Conservation (phyloP, 1,140 invertebrate genomes). For the Drosophila asahinai region DNA sequence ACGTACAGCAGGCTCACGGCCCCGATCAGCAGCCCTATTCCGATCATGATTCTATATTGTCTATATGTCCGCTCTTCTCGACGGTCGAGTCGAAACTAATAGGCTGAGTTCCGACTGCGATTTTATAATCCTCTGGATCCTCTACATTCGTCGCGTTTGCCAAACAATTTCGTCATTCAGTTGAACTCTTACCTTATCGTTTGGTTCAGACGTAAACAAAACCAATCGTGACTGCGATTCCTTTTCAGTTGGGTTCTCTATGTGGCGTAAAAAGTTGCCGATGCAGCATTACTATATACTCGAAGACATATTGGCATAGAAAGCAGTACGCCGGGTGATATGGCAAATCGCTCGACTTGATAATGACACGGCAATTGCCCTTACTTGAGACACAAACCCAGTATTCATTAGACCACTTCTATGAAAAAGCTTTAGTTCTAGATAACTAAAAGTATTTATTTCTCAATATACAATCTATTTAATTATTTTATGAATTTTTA, state of each 20-base stretch:
- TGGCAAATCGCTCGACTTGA: not conserved
- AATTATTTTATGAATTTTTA: too few species aligned
- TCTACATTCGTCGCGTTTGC: too few species aligned
- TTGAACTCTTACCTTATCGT: not conserved
- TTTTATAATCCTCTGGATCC: slow-evolving; percentile 38
- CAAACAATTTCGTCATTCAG: slow-evolving; percentile 3
- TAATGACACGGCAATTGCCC: not conserved
- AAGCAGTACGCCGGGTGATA: not conserved
- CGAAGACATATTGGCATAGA: not conserved
- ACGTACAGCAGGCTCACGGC: slow-evolving; percentile 47
- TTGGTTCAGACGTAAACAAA: not conserved
- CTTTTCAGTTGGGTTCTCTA: not conserved
- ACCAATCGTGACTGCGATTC: not conserved
- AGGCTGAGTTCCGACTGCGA: not conserved
- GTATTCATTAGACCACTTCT: not conserved
- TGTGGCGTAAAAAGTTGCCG: not conserved
- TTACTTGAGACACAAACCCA: not conserved
- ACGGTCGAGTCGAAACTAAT: slow-evolving; percentile 32
- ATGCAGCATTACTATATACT: slow-evolving; percentile 1
- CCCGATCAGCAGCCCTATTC: slow-evolving; percentile 35
- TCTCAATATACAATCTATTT: too few species aligned
- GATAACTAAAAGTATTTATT: too few species aligned
- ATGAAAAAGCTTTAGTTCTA: too few species aligned
- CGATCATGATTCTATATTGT: slow-evolving; percentile 36
- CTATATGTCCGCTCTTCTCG: not conserved